Evolutionary conservation across 2,797 vertebrate genomes (phyloP), one percentile per base, ranked within the genome.

Genomic region (Nannoperca australis): DNA sequence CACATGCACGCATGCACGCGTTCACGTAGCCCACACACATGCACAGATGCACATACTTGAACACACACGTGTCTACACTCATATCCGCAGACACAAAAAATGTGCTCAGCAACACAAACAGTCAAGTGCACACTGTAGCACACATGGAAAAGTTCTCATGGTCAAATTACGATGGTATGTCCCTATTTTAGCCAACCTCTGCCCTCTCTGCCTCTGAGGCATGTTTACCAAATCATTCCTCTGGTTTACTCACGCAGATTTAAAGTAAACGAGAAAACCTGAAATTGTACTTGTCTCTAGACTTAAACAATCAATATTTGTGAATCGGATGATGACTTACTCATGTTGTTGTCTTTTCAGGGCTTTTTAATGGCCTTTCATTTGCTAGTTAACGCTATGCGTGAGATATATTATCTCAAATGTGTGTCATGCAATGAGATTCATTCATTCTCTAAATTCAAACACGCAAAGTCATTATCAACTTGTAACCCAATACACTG

Each of bases 131-230:
- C 67, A 54, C 49, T 66, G 56, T 17, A 44, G 32, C 54, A 53
- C 72, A 89, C 78, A 88, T 78, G 70, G 76, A 79, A 82, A 78
- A 70, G 73, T 89, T 89, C 87, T 84, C 89, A 88, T 85, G 88
- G 82, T 84, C 78, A 84, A 84, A 84, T 89, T 86, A 78, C 55
- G 40, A 73, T 67, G 76, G 70, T 50, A 86, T 84, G 88, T 77
- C 71, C 81, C 64, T 59, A 64, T 89, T 90, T 91, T 86, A 84
- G 63, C 70, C 79, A 55, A 88, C 87, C 88, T 85, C 65, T 84
- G 77, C 56, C 79, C 83, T 67, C 42, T 78, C 67, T 70, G 78
- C 75, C 84, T 80, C 73, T 1, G 10, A 80, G 75, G 54, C 85
- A 85, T 79, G 61, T 78, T 81, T 86, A 50, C 67, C 56, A 65